Evolutionary conservation across 2,113 vertebrate genomes (phyloP).

Genomic region (Tragelaphus buxtoni): DNA sequence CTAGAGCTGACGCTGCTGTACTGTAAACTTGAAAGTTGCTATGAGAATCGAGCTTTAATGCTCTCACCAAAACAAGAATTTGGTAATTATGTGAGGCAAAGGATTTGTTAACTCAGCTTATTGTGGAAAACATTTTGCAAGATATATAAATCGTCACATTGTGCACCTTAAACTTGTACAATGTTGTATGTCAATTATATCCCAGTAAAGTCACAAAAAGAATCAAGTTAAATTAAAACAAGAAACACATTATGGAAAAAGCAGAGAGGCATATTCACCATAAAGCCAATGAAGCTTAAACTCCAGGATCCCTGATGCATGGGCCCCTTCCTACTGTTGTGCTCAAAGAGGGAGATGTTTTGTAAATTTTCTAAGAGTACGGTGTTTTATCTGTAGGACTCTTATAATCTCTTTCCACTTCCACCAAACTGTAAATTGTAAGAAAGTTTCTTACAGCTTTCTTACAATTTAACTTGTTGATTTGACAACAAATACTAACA

Average conservation of each 20-base stretch:
- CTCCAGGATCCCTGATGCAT: neutral
- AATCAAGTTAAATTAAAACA: neutral
- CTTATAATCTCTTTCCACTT: neutral
- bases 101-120: neutral
- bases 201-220: neutral
- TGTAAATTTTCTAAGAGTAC: neutral
- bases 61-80: neutral
- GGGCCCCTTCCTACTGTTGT: neutral
- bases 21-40: neutral
- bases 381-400: neutral
- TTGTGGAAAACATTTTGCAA: neutral
- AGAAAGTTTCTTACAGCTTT: neutral
- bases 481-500: neutral
- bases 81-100: neutral
- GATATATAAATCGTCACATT: neutral
- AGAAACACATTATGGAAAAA: neutral
- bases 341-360: neutral
- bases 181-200: neutral
- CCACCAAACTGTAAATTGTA: neutral
- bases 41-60: neutral
- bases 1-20: neutral
- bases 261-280: neutral
- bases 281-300: neutral
- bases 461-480: neutral
- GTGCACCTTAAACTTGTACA: neutral